Evolutionary conservation across 2,888 invertebrate genomes (phyloP).

Genomic region (Adelognathus sp.): DNA sequence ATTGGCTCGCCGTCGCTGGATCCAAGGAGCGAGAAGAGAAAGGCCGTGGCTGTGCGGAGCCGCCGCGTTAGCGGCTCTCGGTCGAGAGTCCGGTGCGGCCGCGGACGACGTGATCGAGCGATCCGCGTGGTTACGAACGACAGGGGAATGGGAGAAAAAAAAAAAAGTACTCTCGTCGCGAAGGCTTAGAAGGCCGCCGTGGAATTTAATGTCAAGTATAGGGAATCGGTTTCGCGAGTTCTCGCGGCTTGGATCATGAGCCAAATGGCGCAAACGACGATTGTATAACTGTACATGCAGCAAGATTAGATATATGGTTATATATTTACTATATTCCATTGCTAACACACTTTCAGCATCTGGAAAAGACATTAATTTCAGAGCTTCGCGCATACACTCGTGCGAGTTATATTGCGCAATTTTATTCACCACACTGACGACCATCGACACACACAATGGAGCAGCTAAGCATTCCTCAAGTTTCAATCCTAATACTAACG

Average conservation of each 20-base stretch:
- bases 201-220: constrained; percentile 80
- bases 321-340: not conserved
- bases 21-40: constrained; percentile 71
- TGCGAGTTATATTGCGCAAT: constrained; percentile 18
- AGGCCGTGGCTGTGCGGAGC: constrained; percentile 69
- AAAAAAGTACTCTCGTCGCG: constrained; percentile 32
- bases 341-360: constrained; percentile 27
- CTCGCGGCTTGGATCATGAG: constrained; percentile 46
- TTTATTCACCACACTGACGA: not conserved
- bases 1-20: constrained; percentile 69
- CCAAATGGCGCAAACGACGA: constrained; percentile 61
- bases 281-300: not conserved
- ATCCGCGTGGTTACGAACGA: constrained; percentile 24
- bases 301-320: not conserved
- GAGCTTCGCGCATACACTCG: not conserved
- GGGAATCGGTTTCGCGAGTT: constrained; percentile 71
- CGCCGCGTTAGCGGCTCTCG: constrained; percentile 25
- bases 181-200: constrained; percentile 75
- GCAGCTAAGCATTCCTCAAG: not conserved
- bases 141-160: not conserved
- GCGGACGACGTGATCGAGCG: constrained; percentile 45
- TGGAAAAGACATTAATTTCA: constrained; percentile 40
- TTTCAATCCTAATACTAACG: not conserved
- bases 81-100: constrained; percentile 18
- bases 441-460: not conserved